Percentiles rank a stretch among this genome's conserved stretches.
Evolutionary conservation across 1,140 invertebrate genomes (phyloP).

Genomic region (Drosophila oshimai): DNA sequence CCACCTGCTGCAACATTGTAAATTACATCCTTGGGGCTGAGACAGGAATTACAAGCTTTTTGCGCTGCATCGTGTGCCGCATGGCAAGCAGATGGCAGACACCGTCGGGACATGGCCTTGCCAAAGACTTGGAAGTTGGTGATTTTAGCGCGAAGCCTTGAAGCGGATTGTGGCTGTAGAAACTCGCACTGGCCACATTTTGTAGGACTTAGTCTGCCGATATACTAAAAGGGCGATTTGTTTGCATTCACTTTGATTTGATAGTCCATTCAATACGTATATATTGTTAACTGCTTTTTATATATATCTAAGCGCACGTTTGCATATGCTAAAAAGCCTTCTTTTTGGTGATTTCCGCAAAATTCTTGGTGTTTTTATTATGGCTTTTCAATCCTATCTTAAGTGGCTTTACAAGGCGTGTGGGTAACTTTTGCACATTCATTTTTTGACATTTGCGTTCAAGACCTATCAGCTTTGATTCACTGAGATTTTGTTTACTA

Average conservation of each 20-base stretch:
- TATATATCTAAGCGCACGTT: neutral
- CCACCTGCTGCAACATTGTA: slow-evolving; percentile 77
- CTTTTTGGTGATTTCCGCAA: neutral
- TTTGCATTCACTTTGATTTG: slow-evolving; percentile 27
- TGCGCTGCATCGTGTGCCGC: slow-evolving; percentile 38
- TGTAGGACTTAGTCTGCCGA: neutral
- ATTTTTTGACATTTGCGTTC: no score
- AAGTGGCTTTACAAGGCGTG: no score
- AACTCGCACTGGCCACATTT: slow-evolving; percentile 2
- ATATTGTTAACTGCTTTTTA: neutral
- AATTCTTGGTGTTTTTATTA: no score
- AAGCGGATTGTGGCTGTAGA: slow-evolving; percentile 12
- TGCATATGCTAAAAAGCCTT: neutral
- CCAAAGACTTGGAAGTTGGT: slow-evolving; percentile 7
- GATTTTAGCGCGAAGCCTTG: slow-evolving; percentile 22
- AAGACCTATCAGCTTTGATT: no score
- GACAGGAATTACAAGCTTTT: slow-evolving; percentile 59
- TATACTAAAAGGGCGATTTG: neutral
- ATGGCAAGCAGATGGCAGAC: slow-evolving; percentile 35
- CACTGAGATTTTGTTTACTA: no score
- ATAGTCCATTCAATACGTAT: slow-evolving; percentile 2
- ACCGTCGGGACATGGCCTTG: neutral
- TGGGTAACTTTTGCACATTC: no score
- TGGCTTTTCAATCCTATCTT: no score
- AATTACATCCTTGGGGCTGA: slow-evolving; percentile 51